Percentiles rank a stretch among this genome's conserved stretches.
phyloP scores from a whole-genome alignment of 2,113 vertebrate genomes.

The Damaliscus lunatus region DNA sequence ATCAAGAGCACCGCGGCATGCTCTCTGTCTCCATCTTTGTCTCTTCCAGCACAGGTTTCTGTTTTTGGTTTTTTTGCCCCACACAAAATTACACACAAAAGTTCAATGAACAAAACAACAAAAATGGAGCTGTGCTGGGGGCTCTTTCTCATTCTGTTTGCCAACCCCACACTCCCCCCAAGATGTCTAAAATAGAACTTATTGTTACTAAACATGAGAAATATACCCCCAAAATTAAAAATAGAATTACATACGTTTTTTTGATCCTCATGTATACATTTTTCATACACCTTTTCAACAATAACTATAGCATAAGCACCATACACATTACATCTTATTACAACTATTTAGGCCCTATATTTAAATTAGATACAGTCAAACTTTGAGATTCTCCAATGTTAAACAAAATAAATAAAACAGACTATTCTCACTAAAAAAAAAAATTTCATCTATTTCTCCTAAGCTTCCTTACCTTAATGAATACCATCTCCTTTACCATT shows the following conservation, averaged over 20 bases:
- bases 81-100: not conserved
- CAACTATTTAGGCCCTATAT: not conserved
- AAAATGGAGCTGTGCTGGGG: not conserved
- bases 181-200: conserved; percentile 1
- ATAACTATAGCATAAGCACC: not conserved
- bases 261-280: not conserved
- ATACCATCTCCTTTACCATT: not conserved
- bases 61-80: not conserved
- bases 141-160: not conserved
- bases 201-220: not conserved
- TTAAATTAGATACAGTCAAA: not conserved
- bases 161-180: not conserved
- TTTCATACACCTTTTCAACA: not conserved
- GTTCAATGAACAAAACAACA: not conserved
- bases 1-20: not conserved
- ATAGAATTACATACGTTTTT: not conserved
- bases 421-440: not conserved
- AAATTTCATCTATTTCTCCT: not conserved
- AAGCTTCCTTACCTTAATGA: not conserved
- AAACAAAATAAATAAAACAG: not conserved
- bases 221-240: not conserved
- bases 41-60: not conserved
- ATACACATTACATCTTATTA: not conserved
- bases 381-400: not conserved
- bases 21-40: not conserved